Percentiles rank a stretch among this genome's conserved stretches.
Conservation (phyloP, 1,140 invertebrate genomes). For the Drosophila sechellia region DNA sequence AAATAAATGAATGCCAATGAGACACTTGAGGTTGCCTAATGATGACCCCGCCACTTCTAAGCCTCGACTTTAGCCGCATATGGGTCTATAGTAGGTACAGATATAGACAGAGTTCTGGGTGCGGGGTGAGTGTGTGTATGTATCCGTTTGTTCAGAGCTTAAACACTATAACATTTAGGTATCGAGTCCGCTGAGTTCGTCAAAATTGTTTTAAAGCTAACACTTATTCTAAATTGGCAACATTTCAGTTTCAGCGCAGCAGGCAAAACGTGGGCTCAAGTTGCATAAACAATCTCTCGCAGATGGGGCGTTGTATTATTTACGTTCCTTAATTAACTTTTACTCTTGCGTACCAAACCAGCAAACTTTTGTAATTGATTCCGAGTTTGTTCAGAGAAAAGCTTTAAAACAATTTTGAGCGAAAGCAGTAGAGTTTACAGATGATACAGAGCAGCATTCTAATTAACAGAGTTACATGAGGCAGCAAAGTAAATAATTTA, state of each 20-base stretch:
- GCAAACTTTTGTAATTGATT: conserved; percentile 46
- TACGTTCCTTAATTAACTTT: conserved; percentile 27
- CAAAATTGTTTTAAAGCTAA: conserved; percentile 80
- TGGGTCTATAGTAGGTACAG: conserved; percentile 11
- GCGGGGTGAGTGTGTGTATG: conserved; percentile 1
- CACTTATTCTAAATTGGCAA: conserved; percentile 53
- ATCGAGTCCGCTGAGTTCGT: conserved; percentile 2
- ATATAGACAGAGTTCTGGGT: neutral
- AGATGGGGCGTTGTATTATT: neutral
- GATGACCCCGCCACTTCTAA: conserved; percentile 37
- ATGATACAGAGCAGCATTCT: conserved; percentile 33
- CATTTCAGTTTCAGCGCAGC: conserved; percentile 48
- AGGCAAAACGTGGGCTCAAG: conserved; percentile 70
- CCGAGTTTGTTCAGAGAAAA: conserved; percentile 37
- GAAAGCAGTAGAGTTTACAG: conserved; percentile 25
- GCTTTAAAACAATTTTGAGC: conserved; percentile 82
- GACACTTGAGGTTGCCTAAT: conserved; percentile 55
- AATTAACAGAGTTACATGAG: conserved; percentile 25
- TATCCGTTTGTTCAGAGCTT: conserved; percentile 47
- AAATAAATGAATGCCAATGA: conserved; percentile 78
- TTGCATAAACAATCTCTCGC: conserved; percentile 44
- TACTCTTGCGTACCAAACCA: conserved; percentile 64
- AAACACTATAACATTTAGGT: conserved; percentile 50
- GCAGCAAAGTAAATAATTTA: conserved; percentile 12
- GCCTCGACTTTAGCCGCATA: conserved; percentile 21